phyloP scores from a whole-genome alignment of 2,113 vertebrate species.

The Heliornis fulica region DNA sequence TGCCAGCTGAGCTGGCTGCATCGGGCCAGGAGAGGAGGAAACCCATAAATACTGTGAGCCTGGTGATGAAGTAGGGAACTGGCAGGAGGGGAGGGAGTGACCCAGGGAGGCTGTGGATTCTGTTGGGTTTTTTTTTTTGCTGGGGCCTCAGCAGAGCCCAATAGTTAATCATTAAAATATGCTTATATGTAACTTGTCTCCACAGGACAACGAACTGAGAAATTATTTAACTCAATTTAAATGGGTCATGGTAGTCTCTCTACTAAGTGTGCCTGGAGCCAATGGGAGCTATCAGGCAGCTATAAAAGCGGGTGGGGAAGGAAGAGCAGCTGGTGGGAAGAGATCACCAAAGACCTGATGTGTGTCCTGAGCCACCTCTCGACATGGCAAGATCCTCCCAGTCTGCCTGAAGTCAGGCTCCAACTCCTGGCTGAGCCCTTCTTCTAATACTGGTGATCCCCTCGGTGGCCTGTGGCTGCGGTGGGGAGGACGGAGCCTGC shows the following conservation, averaged over 20 bases:
- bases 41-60: neutral
- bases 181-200: slow-evolving; percentile 43
- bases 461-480: fast-evolving
- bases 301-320: slow-evolving; percentile 46
- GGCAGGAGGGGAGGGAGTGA: neutral
- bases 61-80: neutral
- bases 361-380: neutral
- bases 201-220: slow-evolving; percentile 52
- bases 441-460: neutral
- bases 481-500: neutral
- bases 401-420: neutral
- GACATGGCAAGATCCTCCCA: neutral
- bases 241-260: slow-evolving; percentile 17
- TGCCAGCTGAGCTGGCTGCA: neutral
- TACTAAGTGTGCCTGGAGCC: neutral
- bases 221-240: slow-evolving; percentile 30
- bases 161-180: slow-evolving; percentile 70
- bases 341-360: neutral
- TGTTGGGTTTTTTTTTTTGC: slow-evolving; percentile 9
- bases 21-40: neutral
- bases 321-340: neutral
- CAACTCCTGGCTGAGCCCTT: neutral
- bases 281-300: neutral
- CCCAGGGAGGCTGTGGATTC: neutral
- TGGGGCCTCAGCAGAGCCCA: slow-evolving; percentile 52